phyloP scores from a whole-genome alignment of 2,113 vertebrate species.

The Aleadryas rufinucha region DNA sequence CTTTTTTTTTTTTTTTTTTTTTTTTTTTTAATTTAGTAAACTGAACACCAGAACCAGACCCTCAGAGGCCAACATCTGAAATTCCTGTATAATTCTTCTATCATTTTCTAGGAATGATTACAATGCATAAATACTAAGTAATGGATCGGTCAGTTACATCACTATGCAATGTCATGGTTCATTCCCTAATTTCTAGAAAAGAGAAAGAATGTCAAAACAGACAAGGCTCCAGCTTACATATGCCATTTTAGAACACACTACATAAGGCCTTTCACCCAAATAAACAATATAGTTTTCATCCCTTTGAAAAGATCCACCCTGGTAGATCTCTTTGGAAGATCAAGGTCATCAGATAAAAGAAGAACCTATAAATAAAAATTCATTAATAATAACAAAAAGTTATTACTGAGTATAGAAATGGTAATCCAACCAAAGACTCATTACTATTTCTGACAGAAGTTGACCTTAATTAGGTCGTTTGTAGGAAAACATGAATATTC shows the following conservation, averaged over 20 bases:
- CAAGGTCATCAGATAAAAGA: conserved; percentile 36
- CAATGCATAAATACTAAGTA: conserved; percentile 1
- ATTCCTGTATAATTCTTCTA: neutral
- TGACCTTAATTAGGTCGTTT: conserved; percentile 15
- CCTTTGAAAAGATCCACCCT: conserved; percentile 39
- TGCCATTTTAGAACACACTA: conserved; percentile 3
- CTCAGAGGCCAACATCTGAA: conserved; percentile 6
- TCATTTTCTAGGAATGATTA: conserved; percentile 25
- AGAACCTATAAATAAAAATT: conserved; percentile 43
- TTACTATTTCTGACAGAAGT: neutral
- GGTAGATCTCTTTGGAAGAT: conserved; percentile 26
- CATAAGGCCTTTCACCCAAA: neutral
- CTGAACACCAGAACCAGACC: conserved; percentile 46
- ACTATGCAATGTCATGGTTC: neutral
- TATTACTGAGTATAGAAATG: neutral
- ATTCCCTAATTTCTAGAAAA: conserved; percentile 7
- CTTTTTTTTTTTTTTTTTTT: neutral
- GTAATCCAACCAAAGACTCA: neutral
- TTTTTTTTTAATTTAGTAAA: conserved; percentile 36
- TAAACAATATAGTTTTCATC: neutral
- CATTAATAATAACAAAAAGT: conserved; percentile 17
- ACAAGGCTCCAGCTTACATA: neutral
- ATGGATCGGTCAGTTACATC: neutral
- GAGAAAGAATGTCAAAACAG: neutral
- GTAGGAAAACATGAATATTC: neutral